Percentiles rank a stretch among this genome's conserved stretches.
phyloP scores from a whole-genome alignment of 2,888 invertebrate genomes.

The Machimus atricapillus region DNA sequence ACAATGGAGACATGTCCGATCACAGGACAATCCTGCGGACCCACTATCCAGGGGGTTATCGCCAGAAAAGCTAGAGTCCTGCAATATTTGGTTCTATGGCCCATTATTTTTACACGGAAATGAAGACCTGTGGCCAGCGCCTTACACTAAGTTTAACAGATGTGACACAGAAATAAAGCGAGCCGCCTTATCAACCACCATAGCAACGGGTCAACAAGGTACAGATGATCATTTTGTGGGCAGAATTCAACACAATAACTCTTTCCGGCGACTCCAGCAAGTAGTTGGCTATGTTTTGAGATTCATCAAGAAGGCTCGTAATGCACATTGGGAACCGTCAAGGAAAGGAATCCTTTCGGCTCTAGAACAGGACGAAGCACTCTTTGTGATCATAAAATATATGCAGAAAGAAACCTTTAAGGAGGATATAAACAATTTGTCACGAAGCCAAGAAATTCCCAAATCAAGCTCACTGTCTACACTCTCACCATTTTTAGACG shows the following conservation, averaged over 20 bases:
- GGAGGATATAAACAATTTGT: too few species aligned
- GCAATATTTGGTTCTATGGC: slow-evolving; percentile 4
- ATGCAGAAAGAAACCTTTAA: not conserved
- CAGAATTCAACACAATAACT: not conserved
- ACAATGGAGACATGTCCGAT: slow-evolving; percentile 43
- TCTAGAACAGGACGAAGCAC: too few species aligned
- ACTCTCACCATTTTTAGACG: slow-evolving; percentile 40
- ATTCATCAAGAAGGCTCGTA: not conserved
- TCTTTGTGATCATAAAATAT: too few species aligned
- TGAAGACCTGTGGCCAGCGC: not conserved
- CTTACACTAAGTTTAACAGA: not conserved
- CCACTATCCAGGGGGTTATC: not conserved
- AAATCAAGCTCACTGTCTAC: too few species aligned
- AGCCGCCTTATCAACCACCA: not conserved
- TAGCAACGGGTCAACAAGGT: not conserved
- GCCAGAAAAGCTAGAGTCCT: not conserved
- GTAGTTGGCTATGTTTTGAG: not conserved
- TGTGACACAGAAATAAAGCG: not conserved
- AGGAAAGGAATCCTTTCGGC: not conserved
- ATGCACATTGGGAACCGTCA: not conserved
- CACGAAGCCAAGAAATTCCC: too few species aligned
- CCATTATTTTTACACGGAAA: not conserved
- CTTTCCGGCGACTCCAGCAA: not conserved
- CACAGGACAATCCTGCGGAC: slow-evolving; percentile 46
- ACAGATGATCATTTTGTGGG: not conserved